A percentile compares a stretch with the other conserved stretches of the same genome.
These are phyloP conservation scores for Drosophila mauritiana DNA, from an alignment of 1,140 invertebrate species.

Conservation along the genomic window DNA sequence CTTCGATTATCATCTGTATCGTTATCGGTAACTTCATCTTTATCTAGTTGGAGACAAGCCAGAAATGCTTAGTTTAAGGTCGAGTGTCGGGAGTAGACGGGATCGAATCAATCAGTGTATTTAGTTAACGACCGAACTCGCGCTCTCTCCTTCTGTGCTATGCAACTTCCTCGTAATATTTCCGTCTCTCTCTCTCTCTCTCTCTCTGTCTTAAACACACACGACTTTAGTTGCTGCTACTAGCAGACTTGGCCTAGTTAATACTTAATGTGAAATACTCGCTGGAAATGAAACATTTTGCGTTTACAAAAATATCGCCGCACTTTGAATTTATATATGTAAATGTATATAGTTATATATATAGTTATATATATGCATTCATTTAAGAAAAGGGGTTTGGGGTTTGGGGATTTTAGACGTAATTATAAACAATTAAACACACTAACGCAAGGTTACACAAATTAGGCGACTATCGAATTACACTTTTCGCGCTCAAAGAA, in stretches of 20 bases:
- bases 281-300: conserved; percentile 38
- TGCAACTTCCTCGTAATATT: conserved; percentile 8
- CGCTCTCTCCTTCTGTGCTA: conserved; percentile 18
- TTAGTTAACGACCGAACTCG: conserved; percentile 3
- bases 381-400: not conserved
- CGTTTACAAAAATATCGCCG: conserved; percentile 33
- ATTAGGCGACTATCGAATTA: conserved; percentile 9
- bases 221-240: conserved; percentile 34
- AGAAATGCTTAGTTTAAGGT: not conserved
- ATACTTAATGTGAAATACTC: conserved; percentile 36
- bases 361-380: not conserved
- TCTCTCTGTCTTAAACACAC: conserved; percentile 11
- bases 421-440: conserved; percentile 27
- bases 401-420: not conserved
- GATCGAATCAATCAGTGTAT: conserved; percentile 7
- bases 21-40: conserved; percentile 5
- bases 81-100: not conserved
- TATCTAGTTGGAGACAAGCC: conserved; percentile 25
- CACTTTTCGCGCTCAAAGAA: conserved; percentile 22
- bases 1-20: too few species aligned
- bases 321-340: conserved; percentile 2
- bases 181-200: not conserved
- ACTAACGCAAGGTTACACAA: conserved; percentile 28
- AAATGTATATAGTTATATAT: conserved; percentile 1
- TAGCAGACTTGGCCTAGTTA: conserved; percentile 39